Evolutionary conservation across 2,797 vertebrate species (phyloP).

Genomic region (Pangasius sanitwongsei): DNA sequence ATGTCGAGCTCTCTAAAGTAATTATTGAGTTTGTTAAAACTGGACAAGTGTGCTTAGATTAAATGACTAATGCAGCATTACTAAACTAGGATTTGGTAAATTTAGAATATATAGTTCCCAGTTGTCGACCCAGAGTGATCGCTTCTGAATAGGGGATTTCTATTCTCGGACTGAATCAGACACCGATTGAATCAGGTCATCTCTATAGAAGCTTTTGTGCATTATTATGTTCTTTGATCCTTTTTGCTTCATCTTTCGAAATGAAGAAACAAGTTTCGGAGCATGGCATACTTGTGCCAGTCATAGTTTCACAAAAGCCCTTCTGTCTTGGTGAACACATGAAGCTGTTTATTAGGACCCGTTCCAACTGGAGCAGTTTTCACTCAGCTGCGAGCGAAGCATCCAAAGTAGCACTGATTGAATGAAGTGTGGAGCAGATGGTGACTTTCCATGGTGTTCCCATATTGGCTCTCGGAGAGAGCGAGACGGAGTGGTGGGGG

Average conservation of each 20-base stretch:
- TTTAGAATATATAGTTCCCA: not conserved
- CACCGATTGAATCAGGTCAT: not conserved
- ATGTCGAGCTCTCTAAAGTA: slow-evolving; percentile 63
- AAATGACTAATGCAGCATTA: not conserved
- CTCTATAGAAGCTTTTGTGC: not conserved
- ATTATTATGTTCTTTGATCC: not conserved
- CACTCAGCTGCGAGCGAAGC: slow-evolving; percentile 39
- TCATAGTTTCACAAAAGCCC: slow-evolving; percentile 8
- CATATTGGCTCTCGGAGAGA: slow-evolving; percentile 3
- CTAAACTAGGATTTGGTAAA: not conserved
- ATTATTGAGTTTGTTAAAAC: slow-evolving; percentile 44
- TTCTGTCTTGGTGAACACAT: slow-evolving; percentile 11
- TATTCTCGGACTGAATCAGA: not conserved
- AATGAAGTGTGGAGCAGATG: slow-evolving; percentile 54
- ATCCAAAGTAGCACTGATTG: slow-evolving; percentile 51
- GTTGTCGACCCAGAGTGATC: not conserved
- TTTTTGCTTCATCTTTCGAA: not conserved
- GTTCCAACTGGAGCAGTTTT: slow-evolving; percentile 48
- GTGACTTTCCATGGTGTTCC: slow-evolving; percentile 41
- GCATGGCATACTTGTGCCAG: slow-evolving; percentile 2
- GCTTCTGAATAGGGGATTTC: not conserved
- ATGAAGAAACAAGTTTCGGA: not conserved
- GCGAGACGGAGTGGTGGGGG: not conserved
- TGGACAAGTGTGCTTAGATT: not conserved
- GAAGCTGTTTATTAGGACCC: slow-evolving; percentile 45